These are phyloP conservation scores for Dyspetes luteomarginatus DNA, from an alignment of 2,888 invertebrate genomes.

Conservation along the genomic window DNA sequence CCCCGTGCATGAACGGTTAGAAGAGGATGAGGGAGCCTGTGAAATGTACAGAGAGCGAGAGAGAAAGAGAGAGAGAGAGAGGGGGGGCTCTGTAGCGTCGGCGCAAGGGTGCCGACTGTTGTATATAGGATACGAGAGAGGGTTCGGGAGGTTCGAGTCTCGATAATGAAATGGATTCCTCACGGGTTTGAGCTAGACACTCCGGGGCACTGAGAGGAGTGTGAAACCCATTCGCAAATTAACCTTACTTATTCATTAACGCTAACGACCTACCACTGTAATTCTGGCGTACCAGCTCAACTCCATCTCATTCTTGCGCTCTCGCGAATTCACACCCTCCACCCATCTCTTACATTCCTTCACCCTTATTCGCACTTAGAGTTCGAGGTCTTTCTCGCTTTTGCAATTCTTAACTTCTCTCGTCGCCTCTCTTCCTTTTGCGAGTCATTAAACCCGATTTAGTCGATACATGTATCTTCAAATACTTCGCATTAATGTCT, in stretches of 20 bases:
- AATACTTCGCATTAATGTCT: slow-evolving; percentile 21
- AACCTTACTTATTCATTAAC: slow-evolving; percentile 81
- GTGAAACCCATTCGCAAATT: slow-evolving; percentile 81
- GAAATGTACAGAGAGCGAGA: slow-evolving; percentile 22
- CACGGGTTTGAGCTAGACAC: slow-evolving; percentile 71
- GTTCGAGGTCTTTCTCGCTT: slow-evolving; percentile 29
- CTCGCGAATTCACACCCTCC: slow-evolving; percentile 26
- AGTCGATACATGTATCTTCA: slow-evolving; percentile 6
- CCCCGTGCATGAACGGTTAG: not conserved
- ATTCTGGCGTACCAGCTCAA: slow-evolving; percentile 52
- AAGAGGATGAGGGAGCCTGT: slow-evolving; percentile 9
- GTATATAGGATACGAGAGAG: slow-evolving; percentile 40
- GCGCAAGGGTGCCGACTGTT: slow-evolving; percentile 34
- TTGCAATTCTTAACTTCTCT: slow-evolving; percentile 31
- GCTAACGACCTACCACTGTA: slow-evolving; percentile 76
- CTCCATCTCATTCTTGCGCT: slow-evolving; percentile 38
- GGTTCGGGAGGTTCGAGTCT: slow-evolving; percentile 70
- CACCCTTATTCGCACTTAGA: not conserved
- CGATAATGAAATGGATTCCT: slow-evolving; percentile 81
- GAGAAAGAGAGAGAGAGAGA: slow-evolving; percentile 20
- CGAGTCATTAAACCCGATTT: not conserved
- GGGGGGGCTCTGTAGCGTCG: slow-evolving; percentile 51
- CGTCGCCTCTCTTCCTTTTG: slow-evolving; percentile 40
- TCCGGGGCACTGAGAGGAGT: slow-evolving; percentile 69
- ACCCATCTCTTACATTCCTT: slow-evolving; percentile 27